Evolutionary conservation across 2,113 vertebrate species (phyloP).

Genomic region (Pseudorectes ferrugineus): DNA sequence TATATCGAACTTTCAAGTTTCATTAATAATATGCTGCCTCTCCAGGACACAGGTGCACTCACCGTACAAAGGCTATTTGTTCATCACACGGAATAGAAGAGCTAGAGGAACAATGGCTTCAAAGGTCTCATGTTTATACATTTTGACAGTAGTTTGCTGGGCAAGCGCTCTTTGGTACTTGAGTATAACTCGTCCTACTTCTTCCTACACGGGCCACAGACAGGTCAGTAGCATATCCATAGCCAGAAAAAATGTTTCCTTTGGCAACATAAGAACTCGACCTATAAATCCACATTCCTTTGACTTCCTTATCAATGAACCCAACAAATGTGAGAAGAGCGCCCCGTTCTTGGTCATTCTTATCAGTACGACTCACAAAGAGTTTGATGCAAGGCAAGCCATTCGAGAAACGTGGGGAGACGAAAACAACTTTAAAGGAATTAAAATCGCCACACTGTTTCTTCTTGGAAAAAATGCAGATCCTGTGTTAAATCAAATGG

Average conservation of each 20-base stretch:
- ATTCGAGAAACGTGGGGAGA: conserved; percentile 98
- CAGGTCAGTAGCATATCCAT: conserved; percentile 79
- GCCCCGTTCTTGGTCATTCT: conserved; percentile 94
- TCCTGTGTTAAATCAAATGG: conserved; percentile 92
- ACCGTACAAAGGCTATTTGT: conserved; percentile 71
- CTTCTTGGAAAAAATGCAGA: conserved; percentile 92
- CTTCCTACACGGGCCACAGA: conserved; percentile 85
- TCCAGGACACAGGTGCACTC: conserved; percentile 60
- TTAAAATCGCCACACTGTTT: conserved; percentile 90
- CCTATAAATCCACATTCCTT: conserved; percentile 93
- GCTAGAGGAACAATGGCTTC: conserved; percentile 91
- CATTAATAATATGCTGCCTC: conserved; percentile 79
- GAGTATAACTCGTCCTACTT: conserved; percentile 89
- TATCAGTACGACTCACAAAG: conserved; percentile 96
- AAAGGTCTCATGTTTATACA: conserved; percentile 94
- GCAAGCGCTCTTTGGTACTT: conserved; percentile 97
- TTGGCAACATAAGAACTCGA: conserved; percentile 94
- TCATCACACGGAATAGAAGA: conserved; percentile 72
- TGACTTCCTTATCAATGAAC: conserved; percentile 94
- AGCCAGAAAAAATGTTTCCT: conserved; percentile 85
- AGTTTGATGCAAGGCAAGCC: conserved; percentile 95
- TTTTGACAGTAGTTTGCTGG: conserved; percentile 97
- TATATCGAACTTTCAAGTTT: conserved; percentile 57
- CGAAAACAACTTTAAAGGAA: conserved; percentile 89
- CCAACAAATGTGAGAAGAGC: conserved; percentile 87